Evolutionary conservation across 2,113 vertebrate genomes (phyloP).

Genomic region (Geococcyx californianus): DNA sequence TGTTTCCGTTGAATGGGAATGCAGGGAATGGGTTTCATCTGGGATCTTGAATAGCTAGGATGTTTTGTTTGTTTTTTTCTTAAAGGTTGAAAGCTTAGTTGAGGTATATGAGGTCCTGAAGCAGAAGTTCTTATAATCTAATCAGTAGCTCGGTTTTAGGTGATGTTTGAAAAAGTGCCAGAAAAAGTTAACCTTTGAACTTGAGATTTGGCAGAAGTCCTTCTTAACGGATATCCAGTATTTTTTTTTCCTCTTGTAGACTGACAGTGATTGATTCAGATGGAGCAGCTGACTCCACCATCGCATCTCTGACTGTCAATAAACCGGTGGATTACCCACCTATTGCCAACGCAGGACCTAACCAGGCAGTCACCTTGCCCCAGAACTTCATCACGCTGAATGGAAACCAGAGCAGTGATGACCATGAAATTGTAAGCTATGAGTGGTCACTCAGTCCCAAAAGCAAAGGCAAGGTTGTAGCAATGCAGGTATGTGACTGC

Average conservation of each 20-base stretch:
- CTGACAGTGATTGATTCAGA: slow-evolving; percentile 80
- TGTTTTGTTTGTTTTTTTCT: not conserved
- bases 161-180: not conserved
- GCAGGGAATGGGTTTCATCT: not conserved
- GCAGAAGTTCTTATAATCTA: not conserved
- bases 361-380: slow-evolving; percentile 78
- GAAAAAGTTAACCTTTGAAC: not conserved
- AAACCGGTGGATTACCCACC: slow-evolving; percentile 72
- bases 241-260: slow-evolving; percentile 53
- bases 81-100: not conserved
- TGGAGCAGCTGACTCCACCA: slow-evolving; percentile 75
- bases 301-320: slow-evolving; percentile 71
- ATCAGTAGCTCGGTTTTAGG: not conserved
- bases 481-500: slow-evolving; percentile 74
- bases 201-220: not conserved
- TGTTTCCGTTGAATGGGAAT: not conserved
- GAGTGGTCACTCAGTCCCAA: slow-evolving; percentile 78
- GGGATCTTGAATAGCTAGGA: not conserved
- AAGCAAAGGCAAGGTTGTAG: slow-evolving; percentile 74
- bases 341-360: slow-evolving; percentile 73
- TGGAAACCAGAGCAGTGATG: slow-evolving; percentile 82
- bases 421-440: slow-evolving; percentile 77
- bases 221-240: not conserved
- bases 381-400: slow-evolving; percentile 76
- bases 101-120: not conserved